Conservation (phyloP, 2,888 invertebrate species). For the Drosophila differens region DNA sequence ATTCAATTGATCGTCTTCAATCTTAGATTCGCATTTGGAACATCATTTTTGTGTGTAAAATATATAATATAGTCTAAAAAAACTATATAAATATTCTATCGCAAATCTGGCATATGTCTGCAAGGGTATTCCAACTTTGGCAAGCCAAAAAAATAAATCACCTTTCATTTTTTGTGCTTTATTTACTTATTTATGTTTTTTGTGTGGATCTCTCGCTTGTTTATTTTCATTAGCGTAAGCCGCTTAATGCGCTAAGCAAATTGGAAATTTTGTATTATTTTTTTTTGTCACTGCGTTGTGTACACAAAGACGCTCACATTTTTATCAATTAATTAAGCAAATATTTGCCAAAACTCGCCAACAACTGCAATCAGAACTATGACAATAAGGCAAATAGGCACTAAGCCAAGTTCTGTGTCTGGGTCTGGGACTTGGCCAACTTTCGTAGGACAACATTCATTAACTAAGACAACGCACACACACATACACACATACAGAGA, state of each 20-base stretch:
- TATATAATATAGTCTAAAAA: not conserved
- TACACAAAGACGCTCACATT: slow-evolving; percentile 29
- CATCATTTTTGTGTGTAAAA: not conserved
- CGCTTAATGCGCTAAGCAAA: slow-evolving; percentile 67
- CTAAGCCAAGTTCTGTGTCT: not conserved
- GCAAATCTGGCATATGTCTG: not conserved
- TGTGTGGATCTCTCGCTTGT: slow-evolving; percentile 16
- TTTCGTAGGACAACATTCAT: slow-evolving; percentile 28
- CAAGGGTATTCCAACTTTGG: not conserved
- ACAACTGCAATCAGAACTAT: not conserved
- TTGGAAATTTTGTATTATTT: slow-evolving; percentile 56
- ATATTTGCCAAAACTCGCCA: slow-evolving; percentile 52
- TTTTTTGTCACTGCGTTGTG: slow-evolving; percentile 32
- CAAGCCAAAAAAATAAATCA: not conserved
- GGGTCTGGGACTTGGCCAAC: not conserved
- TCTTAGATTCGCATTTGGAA: not conserved
- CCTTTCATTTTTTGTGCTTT: not conserved
- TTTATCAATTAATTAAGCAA: slow-evolving; percentile 73
- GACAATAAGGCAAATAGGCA: not conserved
- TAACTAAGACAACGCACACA: not conserved
- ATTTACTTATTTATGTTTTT: not conserved
- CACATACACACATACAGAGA: not conserved
- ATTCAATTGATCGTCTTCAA: not conserved
- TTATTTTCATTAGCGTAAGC: slow-evolving; percentile 63
- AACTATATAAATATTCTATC: not conserved